Evolutionary conservation across 1,140 invertebrate genomes (phyloP).

Genomic region (Drusus annulatus): DNA sequence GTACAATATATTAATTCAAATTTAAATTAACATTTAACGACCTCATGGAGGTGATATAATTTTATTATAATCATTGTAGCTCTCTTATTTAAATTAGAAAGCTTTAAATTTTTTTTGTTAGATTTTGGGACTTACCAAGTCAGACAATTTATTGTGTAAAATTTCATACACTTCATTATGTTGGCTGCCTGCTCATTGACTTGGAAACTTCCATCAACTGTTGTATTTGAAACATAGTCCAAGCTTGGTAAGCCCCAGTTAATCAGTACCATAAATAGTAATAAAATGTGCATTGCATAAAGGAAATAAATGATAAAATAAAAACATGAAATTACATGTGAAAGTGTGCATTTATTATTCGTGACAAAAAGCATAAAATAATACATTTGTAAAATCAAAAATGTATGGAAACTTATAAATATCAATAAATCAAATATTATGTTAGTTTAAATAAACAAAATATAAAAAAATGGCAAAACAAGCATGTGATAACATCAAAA

Average conservation of each 20-base stretch:
- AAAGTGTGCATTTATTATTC: conserved; percentile 43
- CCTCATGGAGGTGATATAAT: neutral
- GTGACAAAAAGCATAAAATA: conserved; percentile 43
- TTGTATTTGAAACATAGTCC: too few relatives aligned
- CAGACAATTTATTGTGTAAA: too few relatives aligned
- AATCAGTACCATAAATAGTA: neutral
- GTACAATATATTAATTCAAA: neutral
- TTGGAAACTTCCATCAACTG: too few relatives aligned
- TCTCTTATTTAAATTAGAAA: too few relatives aligned
- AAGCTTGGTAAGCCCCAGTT: neutral
- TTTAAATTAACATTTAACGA: neutral
- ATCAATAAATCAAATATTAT: conserved; percentile 7
- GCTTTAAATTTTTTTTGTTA: too few relatives aligned
- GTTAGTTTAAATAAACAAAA: conserved; percentile 28
- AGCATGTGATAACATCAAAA: conserved; percentile 19
- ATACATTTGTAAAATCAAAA: conserved; percentile 33
- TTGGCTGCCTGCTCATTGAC: too few relatives aligned
- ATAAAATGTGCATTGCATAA: conserved; percentile 26
- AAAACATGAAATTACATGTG: conserved; percentile 35
- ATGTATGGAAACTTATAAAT: conserved; percentile 28
- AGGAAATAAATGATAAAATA: conserved; percentile 27
- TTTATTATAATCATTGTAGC: neutral
- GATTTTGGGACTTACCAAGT: too few relatives aligned
- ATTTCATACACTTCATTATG: too few relatives aligned
- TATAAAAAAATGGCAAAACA: conserved; percentile 41